Conservation (phyloP, 2,113 vertebrate species). For the Diadophis punctatus region DNA sequence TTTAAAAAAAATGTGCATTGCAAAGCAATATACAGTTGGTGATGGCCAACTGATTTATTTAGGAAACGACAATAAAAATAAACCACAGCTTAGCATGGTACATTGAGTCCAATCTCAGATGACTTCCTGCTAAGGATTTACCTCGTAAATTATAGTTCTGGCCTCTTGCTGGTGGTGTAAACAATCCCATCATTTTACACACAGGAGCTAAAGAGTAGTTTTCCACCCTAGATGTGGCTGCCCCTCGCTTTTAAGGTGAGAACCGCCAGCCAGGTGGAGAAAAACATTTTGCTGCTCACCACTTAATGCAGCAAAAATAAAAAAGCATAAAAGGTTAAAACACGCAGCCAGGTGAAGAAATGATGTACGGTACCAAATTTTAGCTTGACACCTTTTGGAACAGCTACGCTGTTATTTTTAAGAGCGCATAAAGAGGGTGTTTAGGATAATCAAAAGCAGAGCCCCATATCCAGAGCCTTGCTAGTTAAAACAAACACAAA, state of each 20-base stretch:
- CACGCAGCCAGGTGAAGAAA: constrained; percentile 53
- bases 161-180: neutral
- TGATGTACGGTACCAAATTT: constrained; percentile 39
- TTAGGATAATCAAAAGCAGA: constrained; percentile 52
- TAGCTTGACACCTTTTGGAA: constrained; percentile 58
- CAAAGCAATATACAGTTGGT: neutral
- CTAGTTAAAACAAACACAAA: neutral
- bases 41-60: neutral
- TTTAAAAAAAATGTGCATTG: neutral
- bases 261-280: neutral
- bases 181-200: neutral
- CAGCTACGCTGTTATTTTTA: constrained; percentile 61
- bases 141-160: neutral
- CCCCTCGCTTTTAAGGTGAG: constrained; percentile 14
- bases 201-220: neutral
- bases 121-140: neutral
- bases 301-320: constrained; percentile 32
- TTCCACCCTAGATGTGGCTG: neutral
- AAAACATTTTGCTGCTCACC: constrained; percentile 25
- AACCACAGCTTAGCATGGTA: neutral
- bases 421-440: constrained; percentile 38
- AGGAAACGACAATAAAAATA: neutral
- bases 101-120: neutral
- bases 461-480: constrained; percentile 22
- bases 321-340: constrained; percentile 46